Conservation (phyloP, 2,888 invertebrate species). For the Gymnosoma rotundatum region DNA sequence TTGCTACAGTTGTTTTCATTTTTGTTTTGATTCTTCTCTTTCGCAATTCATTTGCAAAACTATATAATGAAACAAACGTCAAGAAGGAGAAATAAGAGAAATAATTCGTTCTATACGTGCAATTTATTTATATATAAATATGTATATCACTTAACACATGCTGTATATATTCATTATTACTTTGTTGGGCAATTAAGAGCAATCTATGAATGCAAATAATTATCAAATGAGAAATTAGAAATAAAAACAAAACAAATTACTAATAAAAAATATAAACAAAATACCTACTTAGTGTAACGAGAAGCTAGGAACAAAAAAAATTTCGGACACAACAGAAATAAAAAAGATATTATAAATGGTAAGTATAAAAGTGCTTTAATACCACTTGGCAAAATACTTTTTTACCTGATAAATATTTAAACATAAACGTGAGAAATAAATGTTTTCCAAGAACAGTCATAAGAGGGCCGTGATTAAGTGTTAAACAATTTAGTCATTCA, state of each 20-base stretch:
- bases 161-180: conserved; percentile 15
- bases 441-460: conserved; percentile 26
- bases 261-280: conserved; percentile 46
- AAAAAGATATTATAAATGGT: conserved; percentile 59
- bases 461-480: conserved; percentile 44
- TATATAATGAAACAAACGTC: conserved; percentile 39
- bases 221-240: conserved; percentile 38
- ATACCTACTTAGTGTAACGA: conserved; percentile 7
- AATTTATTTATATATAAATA: conserved; percentile 33
- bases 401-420: conserved; percentile 24
- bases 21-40: conserved; percentile 55
- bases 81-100: conserved; percentile 30
- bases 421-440: conserved; percentile 34
- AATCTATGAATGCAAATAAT: conserved; percentile 22
- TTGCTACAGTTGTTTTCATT: neutral
- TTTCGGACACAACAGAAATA: neutral
- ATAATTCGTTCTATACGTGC: conserved; percentile 18
- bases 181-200: conserved; percentile 46
- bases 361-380: conserved; percentile 41
- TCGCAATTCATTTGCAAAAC: conserved; percentile 4
- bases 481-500: conserved; percentile 58
- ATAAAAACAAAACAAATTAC: conserved; percentile 56
- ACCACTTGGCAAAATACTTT: conserved; percentile 20
- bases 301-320: conserved; percentile 15
- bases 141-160: conserved; percentile 26